phyloP scores from a whole-genome alignment of 2,888 invertebrate genomes.

The Drepanosiphum platanoidis region DNA sequence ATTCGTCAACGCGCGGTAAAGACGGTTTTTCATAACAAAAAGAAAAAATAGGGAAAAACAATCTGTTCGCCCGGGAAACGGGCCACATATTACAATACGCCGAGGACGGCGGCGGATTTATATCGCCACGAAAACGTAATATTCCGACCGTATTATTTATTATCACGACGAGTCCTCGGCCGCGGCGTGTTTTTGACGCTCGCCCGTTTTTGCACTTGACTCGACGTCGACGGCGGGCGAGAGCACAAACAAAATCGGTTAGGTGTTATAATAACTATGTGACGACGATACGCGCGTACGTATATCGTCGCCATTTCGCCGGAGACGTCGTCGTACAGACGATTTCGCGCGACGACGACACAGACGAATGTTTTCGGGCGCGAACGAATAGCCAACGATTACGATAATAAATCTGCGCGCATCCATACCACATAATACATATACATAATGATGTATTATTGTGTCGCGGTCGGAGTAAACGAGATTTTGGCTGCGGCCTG shows the following conservation, averaged over 20 bases:
- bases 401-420: conserved; percentile 35
- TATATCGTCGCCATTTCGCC: neutral
- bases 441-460: neutral
- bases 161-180: neutral
- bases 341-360: conserved; percentile 4
- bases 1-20: no score
- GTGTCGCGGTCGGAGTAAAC: neutral
- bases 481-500: conserved; percentile 24
- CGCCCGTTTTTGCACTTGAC: neutral
- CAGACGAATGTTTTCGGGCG: conserved; percentile 10
- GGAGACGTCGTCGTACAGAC: neutral
- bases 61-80: neutral
- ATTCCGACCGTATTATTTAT: no score
- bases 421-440: conserved; percentile 7
- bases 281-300: no score
- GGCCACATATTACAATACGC: no score
- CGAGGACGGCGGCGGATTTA: no score
- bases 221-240: no score
- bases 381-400: conserved; percentile 44
- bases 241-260: no score
- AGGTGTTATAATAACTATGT: no score
- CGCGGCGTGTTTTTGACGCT: neutral
- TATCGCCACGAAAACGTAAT: no score
- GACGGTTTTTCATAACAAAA: neutral
- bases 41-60: neutral